A percentile compares a stretch with the other conserved stretches of the same genome.
Evolutionary conservation across 2,888 invertebrate species (phyloP).

Genomic region (Mimachlamys varia): DNA sequence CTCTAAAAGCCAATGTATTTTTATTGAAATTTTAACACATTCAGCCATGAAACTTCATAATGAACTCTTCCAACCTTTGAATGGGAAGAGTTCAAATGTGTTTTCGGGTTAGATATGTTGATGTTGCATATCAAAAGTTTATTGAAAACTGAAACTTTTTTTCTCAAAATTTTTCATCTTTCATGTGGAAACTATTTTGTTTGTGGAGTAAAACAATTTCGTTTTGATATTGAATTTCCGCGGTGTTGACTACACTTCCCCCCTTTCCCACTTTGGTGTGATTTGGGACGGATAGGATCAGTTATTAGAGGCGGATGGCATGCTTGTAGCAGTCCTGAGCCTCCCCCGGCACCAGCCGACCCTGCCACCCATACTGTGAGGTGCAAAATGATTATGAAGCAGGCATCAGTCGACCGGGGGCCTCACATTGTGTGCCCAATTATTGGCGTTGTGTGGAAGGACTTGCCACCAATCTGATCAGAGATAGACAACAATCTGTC

Average conservation of each 20-base stretch:
- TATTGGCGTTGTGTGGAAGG: not conserved
- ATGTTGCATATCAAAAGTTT: too few relatives aligned
- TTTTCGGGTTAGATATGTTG: too few relatives aligned
- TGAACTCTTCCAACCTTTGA: too few relatives aligned
- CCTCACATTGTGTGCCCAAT: not conserved
- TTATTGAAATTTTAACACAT: not conserved
- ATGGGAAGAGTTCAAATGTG: too few relatives aligned
- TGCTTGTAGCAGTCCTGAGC: not conserved
- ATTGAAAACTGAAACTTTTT: too few relatives aligned
- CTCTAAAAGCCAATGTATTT: not conserved
- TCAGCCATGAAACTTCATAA: too few relatives aligned
- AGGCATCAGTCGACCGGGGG: not conserved
- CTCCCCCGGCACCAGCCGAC: not conserved
- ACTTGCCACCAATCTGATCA: not conserved
- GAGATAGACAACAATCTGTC: not conserved
- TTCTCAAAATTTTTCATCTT: not conserved
- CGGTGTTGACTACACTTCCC: not conserved
- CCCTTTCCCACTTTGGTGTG: not conserved
- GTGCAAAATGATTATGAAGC: not conserved
- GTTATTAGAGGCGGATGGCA: not conserved
- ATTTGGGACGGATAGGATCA: not conserved
- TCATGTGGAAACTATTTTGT: not conserved
- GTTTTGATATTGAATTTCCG: not conserved
- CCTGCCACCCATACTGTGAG: not conserved
- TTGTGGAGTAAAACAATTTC: not conserved